phyloP scores from a whole-genome alignment of 2,888 invertebrate species.

The Drosophila mayaguana region DNA sequence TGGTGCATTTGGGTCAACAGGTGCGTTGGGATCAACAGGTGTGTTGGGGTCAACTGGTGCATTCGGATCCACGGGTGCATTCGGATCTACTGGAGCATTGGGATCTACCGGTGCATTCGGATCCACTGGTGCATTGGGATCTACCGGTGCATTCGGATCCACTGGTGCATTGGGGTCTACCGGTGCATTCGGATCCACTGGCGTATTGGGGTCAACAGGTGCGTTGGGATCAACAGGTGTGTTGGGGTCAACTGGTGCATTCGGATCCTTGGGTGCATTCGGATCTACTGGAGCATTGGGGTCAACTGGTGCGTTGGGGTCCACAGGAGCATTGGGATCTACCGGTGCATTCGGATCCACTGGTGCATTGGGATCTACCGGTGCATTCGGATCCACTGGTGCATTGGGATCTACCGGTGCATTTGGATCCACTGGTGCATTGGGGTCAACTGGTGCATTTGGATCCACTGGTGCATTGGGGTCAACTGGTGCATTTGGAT shows the following conservation, averaged over 20 bases:
- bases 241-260: neutral
- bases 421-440: neutral
- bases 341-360: neutral
- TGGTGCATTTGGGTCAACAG: fast-evolving
- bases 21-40: neutral
- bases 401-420: neutral
- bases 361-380: neutral
- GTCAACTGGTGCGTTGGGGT: neutral
- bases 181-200: constrained; percentile 31
- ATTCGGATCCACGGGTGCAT: neutral
- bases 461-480: neutral
- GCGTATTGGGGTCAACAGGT: constrained; percentile 28
- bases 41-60: neutral
- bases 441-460: neutral
- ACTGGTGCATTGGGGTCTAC: neutral
- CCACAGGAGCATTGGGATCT: neutral
- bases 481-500: fast-evolving
- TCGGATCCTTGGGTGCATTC: neutral
- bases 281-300: neutral
- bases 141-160: neutral
- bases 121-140: neutral
- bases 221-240: constrained; percentile 30
- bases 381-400: neutral
- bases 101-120: neutral
- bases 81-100: fast-evolving